phyloP scores from a whole-genome alignment of 2,888 invertebrate genomes.

The Drosophila yooni region DNA sequence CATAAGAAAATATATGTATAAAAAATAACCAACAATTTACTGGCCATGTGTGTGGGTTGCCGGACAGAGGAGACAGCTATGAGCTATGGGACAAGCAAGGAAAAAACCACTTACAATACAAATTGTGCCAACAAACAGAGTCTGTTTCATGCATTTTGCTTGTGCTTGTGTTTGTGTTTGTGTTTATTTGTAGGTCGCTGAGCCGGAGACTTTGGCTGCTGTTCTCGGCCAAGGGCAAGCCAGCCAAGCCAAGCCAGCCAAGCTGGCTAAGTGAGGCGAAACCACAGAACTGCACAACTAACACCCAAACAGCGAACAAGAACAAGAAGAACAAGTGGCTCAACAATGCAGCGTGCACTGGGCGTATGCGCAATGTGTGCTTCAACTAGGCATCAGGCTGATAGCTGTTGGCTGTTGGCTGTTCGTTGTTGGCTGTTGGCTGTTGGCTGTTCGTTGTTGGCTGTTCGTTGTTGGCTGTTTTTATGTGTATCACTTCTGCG shows the following conservation, averaged over 20 bases:
- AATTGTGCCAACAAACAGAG: neutral
- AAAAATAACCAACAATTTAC: neutral
- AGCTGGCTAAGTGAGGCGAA: neutral
- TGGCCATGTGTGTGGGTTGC: slow-evolving; percentile 2
- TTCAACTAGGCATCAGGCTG: neutral
- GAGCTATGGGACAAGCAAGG: slow-evolving; percentile 5
- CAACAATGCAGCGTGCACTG: neutral
- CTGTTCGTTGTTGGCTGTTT: neutral
- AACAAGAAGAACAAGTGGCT: neutral
- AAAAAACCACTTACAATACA: slow-evolving; percentile 16
- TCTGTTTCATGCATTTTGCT: neutral
- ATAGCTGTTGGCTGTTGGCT: neutral
- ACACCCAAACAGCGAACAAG: slow-evolving; percentile 11
- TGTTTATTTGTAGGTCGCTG: slow-evolving; percentile 5
- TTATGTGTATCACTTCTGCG: neutral
- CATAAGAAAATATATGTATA: neutral
- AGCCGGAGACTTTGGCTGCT: slow-evolving; percentile 6
- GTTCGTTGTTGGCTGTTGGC: neutral
- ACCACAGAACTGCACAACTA: slow-evolving; percentile 15
- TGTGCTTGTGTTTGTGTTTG: neutral
- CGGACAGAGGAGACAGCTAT: slow-evolving; percentile 3
- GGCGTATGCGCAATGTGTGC: slow-evolving; percentile 35
- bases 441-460: neutral
- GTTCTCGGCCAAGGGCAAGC: slow-evolving; percentile 28
- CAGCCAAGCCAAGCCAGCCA: neutral